Evolutionary conservation across 2,113 vertebrate species (phyloP).

Genomic region (Percopsis transmontana): DNA sequence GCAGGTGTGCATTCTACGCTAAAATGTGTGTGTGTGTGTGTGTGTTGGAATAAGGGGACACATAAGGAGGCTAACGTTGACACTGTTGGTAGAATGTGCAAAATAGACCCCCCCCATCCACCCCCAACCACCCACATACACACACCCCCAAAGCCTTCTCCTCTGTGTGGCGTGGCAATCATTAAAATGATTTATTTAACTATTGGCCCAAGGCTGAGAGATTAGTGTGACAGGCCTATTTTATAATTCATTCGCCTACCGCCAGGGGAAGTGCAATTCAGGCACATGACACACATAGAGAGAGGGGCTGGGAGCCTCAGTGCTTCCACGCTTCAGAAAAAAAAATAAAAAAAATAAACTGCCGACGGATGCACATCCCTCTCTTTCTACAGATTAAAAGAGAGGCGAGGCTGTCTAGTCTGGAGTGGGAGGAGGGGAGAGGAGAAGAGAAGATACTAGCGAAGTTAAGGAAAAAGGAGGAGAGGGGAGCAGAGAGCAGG

Average conservation of each 20-base stretch:
- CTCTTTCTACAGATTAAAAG: constrained; percentile 66
- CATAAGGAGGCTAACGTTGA: constrained; percentile 27
- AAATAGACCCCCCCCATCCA: constrained; percentile 56
- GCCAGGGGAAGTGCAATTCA: constrained; percentile 72
- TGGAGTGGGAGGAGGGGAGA: constrained; percentile 36
- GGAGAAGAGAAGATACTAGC: constrained; percentile 43
- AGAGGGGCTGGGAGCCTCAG: constrained; percentile 53
- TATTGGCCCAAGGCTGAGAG: constrained; percentile 73
- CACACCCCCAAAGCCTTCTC: constrained; percentile 35
- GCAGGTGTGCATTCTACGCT: neutral
- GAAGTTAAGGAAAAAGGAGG: neutral
- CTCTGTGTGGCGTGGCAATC: constrained; percentile 71
- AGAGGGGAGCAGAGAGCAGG: neutral
- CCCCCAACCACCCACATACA: constrained; percentile 44
- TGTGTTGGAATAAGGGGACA: constrained; percentile 49
- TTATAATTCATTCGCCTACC: constrained; percentile 77
- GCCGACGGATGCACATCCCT: constrained; percentile 62
- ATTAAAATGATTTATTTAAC: constrained; percentile 81
- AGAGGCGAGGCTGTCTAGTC: constrained; percentile 52
- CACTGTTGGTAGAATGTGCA: constrained; percentile 48
- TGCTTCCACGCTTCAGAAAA: constrained; percentile 47
- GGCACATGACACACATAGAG: constrained; percentile 68
- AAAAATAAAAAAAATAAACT: constrained; percentile 51
- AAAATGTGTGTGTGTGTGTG: constrained; percentile 6
- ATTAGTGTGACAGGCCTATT: constrained; percentile 78